phyloP scores from a whole-genome alignment of 2,888 invertebrate species.

The Cheilosia variabilis region DNA sequence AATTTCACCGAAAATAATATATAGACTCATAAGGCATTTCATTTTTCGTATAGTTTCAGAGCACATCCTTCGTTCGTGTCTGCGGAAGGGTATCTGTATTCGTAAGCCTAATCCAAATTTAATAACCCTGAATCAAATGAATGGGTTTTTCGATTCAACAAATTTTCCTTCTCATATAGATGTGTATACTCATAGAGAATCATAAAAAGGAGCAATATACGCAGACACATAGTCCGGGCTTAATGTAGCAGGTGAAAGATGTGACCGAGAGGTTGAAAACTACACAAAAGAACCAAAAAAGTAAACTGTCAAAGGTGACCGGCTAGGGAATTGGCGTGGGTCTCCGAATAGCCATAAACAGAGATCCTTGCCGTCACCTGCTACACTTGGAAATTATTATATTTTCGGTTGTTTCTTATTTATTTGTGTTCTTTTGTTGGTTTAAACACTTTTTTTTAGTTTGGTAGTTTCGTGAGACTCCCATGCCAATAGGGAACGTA shows the following conservation, averaged over 20 bases:
- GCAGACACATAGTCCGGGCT: neutral
- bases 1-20: no score
- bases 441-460: neutral
- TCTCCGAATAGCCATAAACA: conserved; percentile 21
- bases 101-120: conserved; percentile 34
- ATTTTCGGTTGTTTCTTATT: conserved; percentile 7
- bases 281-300: conserved; percentile 30
- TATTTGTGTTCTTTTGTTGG: conserved; percentile 14
- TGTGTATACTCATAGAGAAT: neutral
- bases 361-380: conserved; percentile 52
- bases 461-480: neutral
- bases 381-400: conserved; percentile 28
- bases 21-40: no score
- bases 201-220: neutral
- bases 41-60: no score
- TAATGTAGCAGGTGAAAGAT: conserved; percentile 14
- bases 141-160: conserved; percentile 39
- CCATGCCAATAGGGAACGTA: neutral
- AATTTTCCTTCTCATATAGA: neutral
- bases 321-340: conserved; percentile 21
- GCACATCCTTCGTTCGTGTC: no score
- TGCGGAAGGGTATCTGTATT: neutral
- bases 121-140: conserved; percentile 37
- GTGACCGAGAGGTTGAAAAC: conserved; percentile 8
- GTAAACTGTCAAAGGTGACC: conserved; percentile 52